phyloP scores from a whole-genome alignment of 2,888 invertebrate genomes.

The Nemapogon koenigi region DNA sequence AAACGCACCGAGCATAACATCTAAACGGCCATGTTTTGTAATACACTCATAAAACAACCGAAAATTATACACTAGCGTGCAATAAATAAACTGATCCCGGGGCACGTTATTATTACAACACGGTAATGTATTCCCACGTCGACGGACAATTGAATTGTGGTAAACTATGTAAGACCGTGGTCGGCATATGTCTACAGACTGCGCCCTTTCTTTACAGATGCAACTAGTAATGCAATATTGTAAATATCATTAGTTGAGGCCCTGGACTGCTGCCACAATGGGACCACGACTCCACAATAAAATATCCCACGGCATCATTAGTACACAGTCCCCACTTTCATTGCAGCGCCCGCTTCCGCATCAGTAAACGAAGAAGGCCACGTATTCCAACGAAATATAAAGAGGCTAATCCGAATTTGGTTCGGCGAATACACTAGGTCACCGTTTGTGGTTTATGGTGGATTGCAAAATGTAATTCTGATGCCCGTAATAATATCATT shows the following conservation, averaged over 20 bases:
- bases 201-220: conserved; percentile 7
- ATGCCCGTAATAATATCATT: conserved; percentile 7
- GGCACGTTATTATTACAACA: conserved; percentile 3
- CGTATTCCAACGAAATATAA: background rate
- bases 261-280: background rate
- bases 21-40: too few relatives aligned
- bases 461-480: conserved; percentile 9
- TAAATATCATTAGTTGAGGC: background rate
- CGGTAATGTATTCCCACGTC: conserved; percentile 2
- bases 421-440: conserved; percentile 3
- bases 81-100: conserved; percentile 1
- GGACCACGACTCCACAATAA: conserved; percentile 25
- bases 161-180: background rate
- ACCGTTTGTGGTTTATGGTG: conserved; percentile 8
- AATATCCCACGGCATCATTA: conserved; percentile 45
- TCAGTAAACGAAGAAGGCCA: conserved; percentile 5
- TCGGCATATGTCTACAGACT: background rate
- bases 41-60: conserved; percentile 1
- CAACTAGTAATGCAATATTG: conserved; percentile 6
- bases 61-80: conserved; percentile 2
- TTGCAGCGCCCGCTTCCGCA: conserved; percentile 30
- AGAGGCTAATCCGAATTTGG: conserved; percentile 2
- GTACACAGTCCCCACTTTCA: conserved; percentile 45
- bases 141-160: conserved; percentile 8
- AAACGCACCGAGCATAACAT: too few relatives aligned